phyloP scores from a whole-genome alignment of 2,888 invertebrate species.

The Sesamia inferens region DNA sequence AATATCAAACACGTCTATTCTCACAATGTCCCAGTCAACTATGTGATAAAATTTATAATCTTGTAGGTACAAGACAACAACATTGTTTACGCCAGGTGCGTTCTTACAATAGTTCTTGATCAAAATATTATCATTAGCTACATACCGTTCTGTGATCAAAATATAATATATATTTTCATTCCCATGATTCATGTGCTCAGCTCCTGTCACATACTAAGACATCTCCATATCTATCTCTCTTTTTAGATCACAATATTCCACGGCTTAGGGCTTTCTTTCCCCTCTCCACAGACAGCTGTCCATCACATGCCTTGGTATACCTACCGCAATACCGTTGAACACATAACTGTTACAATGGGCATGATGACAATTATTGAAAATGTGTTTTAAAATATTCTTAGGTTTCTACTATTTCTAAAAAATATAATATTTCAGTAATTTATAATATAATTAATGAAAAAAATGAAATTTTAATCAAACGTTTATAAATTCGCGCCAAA shows the following conservation, averaged over 20 bases:
- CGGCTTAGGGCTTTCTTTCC: background rate
- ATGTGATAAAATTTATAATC: background rate
- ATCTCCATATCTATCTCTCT: background rate
- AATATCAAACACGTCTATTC: background rate
- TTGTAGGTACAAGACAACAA: background rate
- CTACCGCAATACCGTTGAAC: too few species aligned
- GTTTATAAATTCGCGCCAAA: too few species aligned
- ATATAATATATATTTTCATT: background rate
- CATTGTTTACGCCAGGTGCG: conserved; percentile 54
- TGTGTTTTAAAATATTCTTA: too few species aligned
- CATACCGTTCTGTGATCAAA: conserved; percentile 9
- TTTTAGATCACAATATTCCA: background rate
- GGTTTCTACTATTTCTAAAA: too few species aligned
- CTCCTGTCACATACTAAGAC: background rate
- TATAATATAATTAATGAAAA: too few species aligned
- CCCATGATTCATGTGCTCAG: conserved; percentile 43
- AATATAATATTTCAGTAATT: too few species aligned
- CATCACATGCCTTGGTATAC: too few species aligned
- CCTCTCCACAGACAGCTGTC: background rate
- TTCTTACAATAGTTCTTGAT: conserved; percentile 47
- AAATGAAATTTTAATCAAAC: too few species aligned
- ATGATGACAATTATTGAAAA: too few species aligned
- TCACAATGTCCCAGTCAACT: background rate
- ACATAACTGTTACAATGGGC: too few species aligned
- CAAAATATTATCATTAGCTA: conserved; percentile 61